Conservation (phyloP, 2,113 vertebrate species). For the Tragelaphus strepsiceros region DNA sequence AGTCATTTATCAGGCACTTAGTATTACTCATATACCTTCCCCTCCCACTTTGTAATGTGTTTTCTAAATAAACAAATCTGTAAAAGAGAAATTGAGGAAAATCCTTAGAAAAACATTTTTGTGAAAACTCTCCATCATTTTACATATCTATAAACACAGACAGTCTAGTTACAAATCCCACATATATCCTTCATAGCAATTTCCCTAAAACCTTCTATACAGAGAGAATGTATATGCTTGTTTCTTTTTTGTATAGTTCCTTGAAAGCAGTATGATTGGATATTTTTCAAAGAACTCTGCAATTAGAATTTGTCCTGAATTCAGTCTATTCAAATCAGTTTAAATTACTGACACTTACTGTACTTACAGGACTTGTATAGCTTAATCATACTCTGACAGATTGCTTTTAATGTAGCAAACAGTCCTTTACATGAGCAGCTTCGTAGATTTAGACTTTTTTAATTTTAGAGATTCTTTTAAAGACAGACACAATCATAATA, state of each 20-base stretch:
- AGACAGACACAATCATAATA: neutral
- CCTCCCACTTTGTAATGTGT: neutral
- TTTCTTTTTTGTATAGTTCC: neutral
- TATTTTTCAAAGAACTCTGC: neutral
- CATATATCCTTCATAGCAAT: neutral
- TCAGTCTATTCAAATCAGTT: neutral
- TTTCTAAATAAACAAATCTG: neutral
- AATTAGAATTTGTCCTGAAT: slow-evolving; percentile 1
- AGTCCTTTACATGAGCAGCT: neutral
- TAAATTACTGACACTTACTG: neutral
- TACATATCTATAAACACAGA: neutral
- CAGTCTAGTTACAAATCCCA: neutral
- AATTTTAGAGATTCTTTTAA: neutral
- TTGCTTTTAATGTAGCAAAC: neutral
- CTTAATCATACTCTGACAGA: neutral
- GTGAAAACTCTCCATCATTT: neutral
- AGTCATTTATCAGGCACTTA: neutral
- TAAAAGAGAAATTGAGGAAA: neutral
- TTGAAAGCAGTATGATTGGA: neutral
- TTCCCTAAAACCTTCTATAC: neutral
- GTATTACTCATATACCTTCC: neutral
- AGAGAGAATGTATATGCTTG: neutral
- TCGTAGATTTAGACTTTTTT: neutral
- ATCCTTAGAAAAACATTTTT: neutral
- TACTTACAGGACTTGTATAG: neutral